These are phyloP conservation scores for Brachyrhaphis roseni DNA, from an alignment of 2,797 vertebrate genomes.

Conservation along the genomic window DNA sequence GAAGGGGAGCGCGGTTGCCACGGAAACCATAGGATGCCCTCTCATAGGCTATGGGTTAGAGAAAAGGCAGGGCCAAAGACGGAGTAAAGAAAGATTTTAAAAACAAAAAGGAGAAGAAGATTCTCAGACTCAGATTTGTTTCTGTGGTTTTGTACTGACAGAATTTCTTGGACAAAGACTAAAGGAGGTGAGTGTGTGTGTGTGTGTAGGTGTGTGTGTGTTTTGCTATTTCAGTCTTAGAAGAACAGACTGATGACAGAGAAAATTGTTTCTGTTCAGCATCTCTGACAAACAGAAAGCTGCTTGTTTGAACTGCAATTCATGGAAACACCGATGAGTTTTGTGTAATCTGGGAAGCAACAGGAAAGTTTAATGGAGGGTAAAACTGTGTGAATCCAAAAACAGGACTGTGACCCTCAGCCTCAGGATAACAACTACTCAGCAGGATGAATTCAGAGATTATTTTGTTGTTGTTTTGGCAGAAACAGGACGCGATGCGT, in stretches of 20 bases:
- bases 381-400: not conserved
- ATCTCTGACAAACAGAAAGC: slow-evolving; percentile 26
- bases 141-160: slow-evolving; percentile 57
- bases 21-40: slow-evolving; percentile 76
- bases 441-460: slow-evolving; percentile 11
- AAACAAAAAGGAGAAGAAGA: slow-evolving; percentile 59
- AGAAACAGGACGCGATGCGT: slow-evolving; percentile 69
- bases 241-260: slow-evolving; percentile 22
- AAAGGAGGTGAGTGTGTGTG: slow-evolving; percentile 65
- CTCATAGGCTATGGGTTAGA: slow-evolving; percentile 65
- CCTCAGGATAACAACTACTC: not conserved
- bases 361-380: not conserved
- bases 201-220: slow-evolving; percentile 24
- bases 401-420: not conserved
- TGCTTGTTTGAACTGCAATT: slow-evolving; percentile 13
- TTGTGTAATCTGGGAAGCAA: slow-evolving; percentile 12
- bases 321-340: slow-evolving; percentile 12
- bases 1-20: slow-evolving; percentile 79
- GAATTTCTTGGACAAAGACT: slow-evolving; percentile 51
- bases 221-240: slow-evolving; percentile 29
- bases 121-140: slow-evolving; percentile 43
- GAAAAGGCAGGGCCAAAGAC: slow-evolving; percentile 64
- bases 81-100: slow-evolving; percentile 57
- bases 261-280: slow-evolving; percentile 17
- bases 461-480: slow-evolving; percentile 35